Evolutionary conservation across 2,888 invertebrate genomes (phyloP).

Genomic region (Tetranychus piercei): DNA sequence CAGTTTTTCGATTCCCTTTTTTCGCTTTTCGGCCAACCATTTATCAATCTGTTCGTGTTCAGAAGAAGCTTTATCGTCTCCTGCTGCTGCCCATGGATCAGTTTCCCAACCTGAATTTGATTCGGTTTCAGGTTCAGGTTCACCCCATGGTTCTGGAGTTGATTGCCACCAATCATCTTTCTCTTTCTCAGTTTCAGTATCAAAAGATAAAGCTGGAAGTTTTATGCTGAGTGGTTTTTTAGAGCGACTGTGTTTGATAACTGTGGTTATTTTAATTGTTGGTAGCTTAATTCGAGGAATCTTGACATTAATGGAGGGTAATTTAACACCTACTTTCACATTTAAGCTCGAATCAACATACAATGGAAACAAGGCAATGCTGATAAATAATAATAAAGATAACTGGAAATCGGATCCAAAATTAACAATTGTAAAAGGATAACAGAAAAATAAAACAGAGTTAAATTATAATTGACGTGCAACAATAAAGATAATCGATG

Average conservation of each 20-base stretch:
- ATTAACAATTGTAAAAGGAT: too few relatives aligned
- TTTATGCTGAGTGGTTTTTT: background rate
- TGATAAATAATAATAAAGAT: too few relatives aligned
- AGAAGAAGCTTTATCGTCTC: background rate
- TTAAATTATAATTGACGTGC: too few relatives aligned
- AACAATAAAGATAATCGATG: too few relatives aligned
- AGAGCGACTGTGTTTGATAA: background rate
- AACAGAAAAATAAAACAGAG: too few relatives aligned
- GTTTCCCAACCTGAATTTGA: background rate
- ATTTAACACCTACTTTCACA: background rate
- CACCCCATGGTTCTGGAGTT: background rate
- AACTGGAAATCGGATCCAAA: too few relatives aligned
- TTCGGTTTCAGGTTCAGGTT: background rate
- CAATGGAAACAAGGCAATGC: background rate
- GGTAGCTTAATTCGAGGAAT: background rate
- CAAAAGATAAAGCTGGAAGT: background rate
- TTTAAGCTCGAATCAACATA: background rate
- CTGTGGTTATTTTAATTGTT: background rate
- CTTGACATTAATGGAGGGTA: background rate
- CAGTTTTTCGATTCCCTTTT: background rate
- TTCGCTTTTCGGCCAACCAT: background rate
- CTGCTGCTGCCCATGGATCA: background rate
- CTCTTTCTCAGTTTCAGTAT: background rate
- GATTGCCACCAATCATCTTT: background rate
- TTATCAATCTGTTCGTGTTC: background rate